phyloP scores from a whole-genome alignment of 2,113 vertebrate species.

The Nibea coibor region DNA sequence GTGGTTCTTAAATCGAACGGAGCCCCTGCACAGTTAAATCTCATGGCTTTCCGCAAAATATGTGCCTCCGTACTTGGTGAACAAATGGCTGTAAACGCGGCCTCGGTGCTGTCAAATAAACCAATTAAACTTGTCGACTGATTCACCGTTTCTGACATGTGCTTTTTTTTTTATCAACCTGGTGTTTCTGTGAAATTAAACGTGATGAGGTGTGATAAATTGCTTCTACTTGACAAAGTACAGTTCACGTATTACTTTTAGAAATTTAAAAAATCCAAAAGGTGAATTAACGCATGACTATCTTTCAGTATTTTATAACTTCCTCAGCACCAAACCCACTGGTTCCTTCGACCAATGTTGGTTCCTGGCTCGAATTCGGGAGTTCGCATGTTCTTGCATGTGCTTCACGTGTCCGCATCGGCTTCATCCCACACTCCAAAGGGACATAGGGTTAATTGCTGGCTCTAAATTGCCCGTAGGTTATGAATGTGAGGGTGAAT shows the following conservation, averaged over 20 bases:
- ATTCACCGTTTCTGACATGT: no score
- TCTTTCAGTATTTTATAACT: not conserved
- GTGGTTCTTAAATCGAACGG: conserved; percentile 12
- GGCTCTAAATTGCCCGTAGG: no score
- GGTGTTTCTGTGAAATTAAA: conserved; percentile 7
- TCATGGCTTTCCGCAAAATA: conserved; percentile 10
- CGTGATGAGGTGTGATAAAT: conserved; percentile 3
- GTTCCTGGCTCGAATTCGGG: no score
- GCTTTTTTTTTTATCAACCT: no score
- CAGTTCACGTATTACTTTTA: conserved; percentile 25
- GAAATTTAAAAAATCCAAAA: conserved; percentile 21
- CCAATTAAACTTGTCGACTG: not conserved
- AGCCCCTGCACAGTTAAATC: not conserved
- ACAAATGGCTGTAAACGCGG: not conserved
- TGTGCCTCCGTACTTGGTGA: not conserved
- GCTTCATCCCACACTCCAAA: no score
- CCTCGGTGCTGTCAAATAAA: not conserved
- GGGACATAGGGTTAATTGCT: no score
- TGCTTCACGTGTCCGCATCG: no score
- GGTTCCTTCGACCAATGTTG: no score
- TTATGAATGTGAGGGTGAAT: no score
- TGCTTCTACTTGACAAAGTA: conserved; percentile 13
- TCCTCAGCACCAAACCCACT: not conserved
- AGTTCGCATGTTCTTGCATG: no score
- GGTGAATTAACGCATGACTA: not conserved